Evolutionary conservation across 2,888 invertebrate species (phyloP).

Genomic region (Steinernema hermaphroditum): DNA sequence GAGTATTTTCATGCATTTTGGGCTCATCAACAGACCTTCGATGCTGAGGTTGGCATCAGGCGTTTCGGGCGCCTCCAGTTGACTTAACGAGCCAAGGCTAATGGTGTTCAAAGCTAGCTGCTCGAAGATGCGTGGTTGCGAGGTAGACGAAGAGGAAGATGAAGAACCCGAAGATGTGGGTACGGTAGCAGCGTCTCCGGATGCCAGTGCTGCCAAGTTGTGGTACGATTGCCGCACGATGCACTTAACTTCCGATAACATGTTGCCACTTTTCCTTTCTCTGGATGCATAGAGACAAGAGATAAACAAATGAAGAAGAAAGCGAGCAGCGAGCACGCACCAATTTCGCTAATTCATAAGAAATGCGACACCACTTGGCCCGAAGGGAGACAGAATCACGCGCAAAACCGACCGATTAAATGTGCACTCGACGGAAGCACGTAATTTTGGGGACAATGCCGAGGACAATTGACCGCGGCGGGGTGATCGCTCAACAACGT

Average conservation of each 20-base stretch:
- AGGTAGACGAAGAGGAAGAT: neutral
- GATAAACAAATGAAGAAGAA: neutral
- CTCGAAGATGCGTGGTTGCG: neutral
- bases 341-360: slow-evolving; percentile 29
- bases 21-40: neutral
- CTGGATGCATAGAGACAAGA: neutral
- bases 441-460: too few species aligned
- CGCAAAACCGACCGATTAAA: neutral
- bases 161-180: neutral
- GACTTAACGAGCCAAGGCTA: slow-evolving; percentile 10
- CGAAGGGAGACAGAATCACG: neutral
- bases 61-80: slow-evolving; percentile 16
- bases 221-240: slow-evolving; percentile 15
- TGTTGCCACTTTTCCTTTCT: neutral
- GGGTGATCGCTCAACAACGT: too few species aligned
- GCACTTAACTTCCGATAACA: slow-evolving; percentile 18
- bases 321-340: neutral
- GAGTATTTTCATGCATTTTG: neutral
- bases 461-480: too few species aligned
- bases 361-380: slow-evolving; percentile 17
- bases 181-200: slow-evolving; percentile 16
- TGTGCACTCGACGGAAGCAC: too few species aligned
- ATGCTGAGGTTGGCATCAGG: neutral
- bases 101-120: slow-evolving; percentile 21
- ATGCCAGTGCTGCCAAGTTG: neutral